Conservation (phyloP, 2,113 vertebrate species). For the Oncorhynchus gorbuscha region DNA sequence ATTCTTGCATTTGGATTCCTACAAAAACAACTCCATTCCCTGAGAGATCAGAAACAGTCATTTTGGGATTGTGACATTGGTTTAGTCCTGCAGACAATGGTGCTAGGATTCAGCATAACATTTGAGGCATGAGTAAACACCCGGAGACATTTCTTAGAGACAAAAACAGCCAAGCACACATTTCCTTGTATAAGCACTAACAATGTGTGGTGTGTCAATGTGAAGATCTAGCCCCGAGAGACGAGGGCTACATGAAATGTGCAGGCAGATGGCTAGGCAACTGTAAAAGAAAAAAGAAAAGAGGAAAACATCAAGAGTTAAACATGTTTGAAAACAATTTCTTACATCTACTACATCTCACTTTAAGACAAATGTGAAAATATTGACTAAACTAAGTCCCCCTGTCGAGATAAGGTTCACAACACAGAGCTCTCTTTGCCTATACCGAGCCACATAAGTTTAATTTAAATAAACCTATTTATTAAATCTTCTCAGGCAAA, state of each 20-base stretch:
- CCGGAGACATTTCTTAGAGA: neutral
- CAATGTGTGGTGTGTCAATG: neutral
- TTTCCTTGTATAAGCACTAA: neutral
- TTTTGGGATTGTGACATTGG: conserved; percentile 30
- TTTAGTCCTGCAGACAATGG: conserved; percentile 18
- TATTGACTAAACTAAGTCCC: neutral
- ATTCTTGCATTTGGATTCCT: conserved; percentile 50
- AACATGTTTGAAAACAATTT: neutral
- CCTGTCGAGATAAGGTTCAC: conserved; percentile 3
- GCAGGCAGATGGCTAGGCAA: neutral
- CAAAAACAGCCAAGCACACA: neutral
- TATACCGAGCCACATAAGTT: neutral
- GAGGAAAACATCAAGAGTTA: neutral
- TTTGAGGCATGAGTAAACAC: neutral
- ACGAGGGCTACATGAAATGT: neutral
- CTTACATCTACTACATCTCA: neutral
- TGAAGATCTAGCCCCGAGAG: neutral
- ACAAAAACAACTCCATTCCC: conserved; percentile 39
- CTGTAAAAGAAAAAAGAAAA: neutral
- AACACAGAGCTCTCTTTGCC: conserved; percentile 11
- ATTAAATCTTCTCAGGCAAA: conserved; percentile 47
- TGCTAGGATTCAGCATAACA: neutral
- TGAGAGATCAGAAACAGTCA: conserved; percentile 22
- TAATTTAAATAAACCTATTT: conserved; percentile 39
- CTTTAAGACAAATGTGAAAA: neutral